Percentiles rank a stretch among this genome's conserved stretches.
These are phyloP conservation scores for Calosoma granatense DNA, from an alignment of 1,140 invertebrate genomes.

Conservation along the genomic window DNA sequence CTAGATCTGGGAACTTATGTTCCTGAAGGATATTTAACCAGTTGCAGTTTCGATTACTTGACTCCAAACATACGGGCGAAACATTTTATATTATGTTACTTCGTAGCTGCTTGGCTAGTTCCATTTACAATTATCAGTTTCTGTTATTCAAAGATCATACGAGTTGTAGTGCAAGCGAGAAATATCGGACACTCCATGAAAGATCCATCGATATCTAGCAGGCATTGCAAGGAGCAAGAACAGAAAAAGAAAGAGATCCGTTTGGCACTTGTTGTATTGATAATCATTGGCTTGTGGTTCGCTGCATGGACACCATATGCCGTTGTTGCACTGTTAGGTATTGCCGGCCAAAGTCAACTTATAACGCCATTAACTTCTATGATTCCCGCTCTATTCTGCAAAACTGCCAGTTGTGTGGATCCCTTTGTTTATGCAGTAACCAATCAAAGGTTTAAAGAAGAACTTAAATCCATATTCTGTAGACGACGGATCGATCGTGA, in stretches of 20 bases:
- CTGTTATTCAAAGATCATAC: conserved; percentile 59
- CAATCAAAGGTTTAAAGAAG: conserved; percentile 49
- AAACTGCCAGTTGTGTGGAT: conserved; percentile 61
- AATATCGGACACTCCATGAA: conserved; percentile 29
- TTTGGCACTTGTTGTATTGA: conserved; percentile 52
- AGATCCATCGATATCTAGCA: conserved; percentile 35
- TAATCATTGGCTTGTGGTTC: conserved; percentile 59
- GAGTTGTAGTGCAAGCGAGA: conserved; percentile 45
- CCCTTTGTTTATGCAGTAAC: conserved; percentile 64
- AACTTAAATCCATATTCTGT: conserved; percentile 14
- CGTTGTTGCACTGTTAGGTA: conserved; percentile 57
- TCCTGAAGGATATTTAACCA: conserved; percentile 67
- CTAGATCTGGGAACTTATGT: conserved; percentile 61
- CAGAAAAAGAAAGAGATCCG: conserved; percentile 55
- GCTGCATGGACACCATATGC: conserved; percentile 69
- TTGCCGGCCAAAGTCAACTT: conserved; percentile 48
- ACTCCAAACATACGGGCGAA: conserved; percentile 42
- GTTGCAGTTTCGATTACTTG: conserved; percentile 73
- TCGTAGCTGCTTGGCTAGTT: conserved; percentile 53
- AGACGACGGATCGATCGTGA: background rate
- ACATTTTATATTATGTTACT: conserved; percentile 56
- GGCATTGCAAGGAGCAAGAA: conserved; percentile 48
- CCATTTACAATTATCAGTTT: conserved; percentile 58
- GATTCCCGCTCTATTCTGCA: conserved; percentile 66
- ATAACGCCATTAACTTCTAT: conserved; percentile 58